Percentiles rank a stretch among this genome's conserved stretches.
Conservation (phyloP, 2,113 vertebrate species). For the Machaerirhynchus nigripectus region DNA sequence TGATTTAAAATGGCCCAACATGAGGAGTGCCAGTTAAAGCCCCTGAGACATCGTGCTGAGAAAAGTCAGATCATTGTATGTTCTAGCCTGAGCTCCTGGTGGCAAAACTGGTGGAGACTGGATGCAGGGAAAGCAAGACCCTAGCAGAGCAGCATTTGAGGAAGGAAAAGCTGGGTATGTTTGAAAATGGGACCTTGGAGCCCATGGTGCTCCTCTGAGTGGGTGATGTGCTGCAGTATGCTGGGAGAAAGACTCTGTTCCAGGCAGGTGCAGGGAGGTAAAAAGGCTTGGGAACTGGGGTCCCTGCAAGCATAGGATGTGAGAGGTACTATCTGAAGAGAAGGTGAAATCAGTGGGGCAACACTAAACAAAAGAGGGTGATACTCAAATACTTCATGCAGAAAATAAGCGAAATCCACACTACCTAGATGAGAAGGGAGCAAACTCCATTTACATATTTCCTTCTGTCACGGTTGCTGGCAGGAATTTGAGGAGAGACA, state of each 20-base stretch:
- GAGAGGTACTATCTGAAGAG: not conserved
- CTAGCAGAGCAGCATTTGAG: not conserved
- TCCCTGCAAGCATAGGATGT: not conserved
- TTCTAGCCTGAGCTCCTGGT: not conserved
- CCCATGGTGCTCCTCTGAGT: accelerated
- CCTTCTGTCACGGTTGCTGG: not conserved
- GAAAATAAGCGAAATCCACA: not conserved
- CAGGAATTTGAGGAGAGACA: not conserved
- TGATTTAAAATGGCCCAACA: not conserved
- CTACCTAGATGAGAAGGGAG: not conserved
- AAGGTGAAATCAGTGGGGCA: not conserved
- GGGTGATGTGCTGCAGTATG: not conserved
- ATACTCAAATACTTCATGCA: not conserved
- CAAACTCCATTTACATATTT: not conserved
- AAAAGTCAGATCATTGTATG: not conserved
- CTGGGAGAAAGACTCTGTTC: not conserved
- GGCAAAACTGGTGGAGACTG: not conserved
- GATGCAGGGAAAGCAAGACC: not conserved
- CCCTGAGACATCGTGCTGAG: not conserved
- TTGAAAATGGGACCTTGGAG: not conserved
- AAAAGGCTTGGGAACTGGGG: not conserved
- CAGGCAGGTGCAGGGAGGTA: not conserved
- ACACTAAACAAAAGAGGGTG: not conserved
- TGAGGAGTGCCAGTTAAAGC: not conserved
- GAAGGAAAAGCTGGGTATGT: not conserved